Conservation (phyloP, 2,888 invertebrate genomes). For the Baronia brevicornis region DNA sequence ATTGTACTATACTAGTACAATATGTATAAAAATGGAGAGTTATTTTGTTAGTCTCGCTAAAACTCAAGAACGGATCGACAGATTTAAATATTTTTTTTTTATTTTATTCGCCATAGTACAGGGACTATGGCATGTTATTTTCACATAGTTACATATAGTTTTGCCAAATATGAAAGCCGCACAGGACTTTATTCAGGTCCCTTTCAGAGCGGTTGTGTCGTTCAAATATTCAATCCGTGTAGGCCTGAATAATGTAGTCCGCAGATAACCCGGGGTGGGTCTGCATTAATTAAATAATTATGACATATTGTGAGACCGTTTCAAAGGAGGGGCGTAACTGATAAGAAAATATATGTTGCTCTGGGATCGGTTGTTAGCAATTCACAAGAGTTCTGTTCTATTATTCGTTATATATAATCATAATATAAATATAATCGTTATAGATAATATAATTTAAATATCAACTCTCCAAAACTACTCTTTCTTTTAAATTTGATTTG, state of each 20-base stretch:
- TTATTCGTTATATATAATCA: constrained; percentile 1
- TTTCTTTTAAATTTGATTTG: too few relatives aligned
- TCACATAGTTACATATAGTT: constrained; percentile 10
- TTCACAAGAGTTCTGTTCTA: constrained; percentile 8
- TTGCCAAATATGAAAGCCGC: constrained; percentile 12
- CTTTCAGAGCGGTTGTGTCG: constrained; percentile 14
- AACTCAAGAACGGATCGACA: too few relatives aligned
- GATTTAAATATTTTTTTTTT: too few relatives aligned
- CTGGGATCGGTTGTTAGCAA: constrained; percentile 17
- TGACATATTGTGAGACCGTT: constrained; percentile 68
- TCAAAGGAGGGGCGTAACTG: constrained; percentile 58
- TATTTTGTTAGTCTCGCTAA: too few relatives aligned
- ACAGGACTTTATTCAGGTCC: constrained; percentile 9
- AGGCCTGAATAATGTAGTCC: constrained; percentile 52
- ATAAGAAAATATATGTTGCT: constrained; percentile 44
- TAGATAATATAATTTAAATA: too few relatives aligned
- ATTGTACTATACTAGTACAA: too few relatives aligned
- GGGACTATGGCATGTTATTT: too few relatives aligned
- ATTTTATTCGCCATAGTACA: too few relatives aligned
- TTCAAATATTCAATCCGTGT: constrained; percentile 34
- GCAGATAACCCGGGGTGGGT: constrained; percentile 53
- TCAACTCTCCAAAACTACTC: too few relatives aligned
- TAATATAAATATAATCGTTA: too few relatives aligned
- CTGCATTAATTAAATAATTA: constrained; percentile 73
- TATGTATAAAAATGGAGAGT: too few relatives aligned